Base-by-base conservation (phyloP, 2,888 invertebrate species). In the Schizaphis graminum region DNA sequence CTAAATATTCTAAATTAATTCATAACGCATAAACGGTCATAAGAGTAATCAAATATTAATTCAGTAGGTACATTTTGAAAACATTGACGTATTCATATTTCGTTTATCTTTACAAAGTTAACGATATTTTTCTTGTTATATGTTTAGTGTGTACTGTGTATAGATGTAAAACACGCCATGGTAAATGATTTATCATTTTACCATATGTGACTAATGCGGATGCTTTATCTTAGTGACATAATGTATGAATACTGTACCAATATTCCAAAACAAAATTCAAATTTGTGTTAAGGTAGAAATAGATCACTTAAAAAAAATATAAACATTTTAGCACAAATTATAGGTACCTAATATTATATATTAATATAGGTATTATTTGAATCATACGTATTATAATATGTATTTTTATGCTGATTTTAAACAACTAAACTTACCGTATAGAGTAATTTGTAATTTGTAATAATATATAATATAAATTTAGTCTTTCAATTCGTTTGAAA, bases 1-100 rank as follows among this genome's bases (percentile, higher is more conserved):
- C 77, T 88, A 92, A 92, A 88, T 92, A 92, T 89, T 89, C 77
- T 88, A 92, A 92, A 88, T 92, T 88, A 92, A 92, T 77, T 92
- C 92, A 13, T 88, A 53, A 92, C 67, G 49, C 53, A 92, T 88
- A 53, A 92, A 67, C 56, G 41, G 67, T 53, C 92, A 53, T 92
- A 92, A 92, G 44, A 92, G 67, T 77, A 41, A 88, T 92, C 77
- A 92, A 92, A 88, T 89, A 92, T 92, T 92, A 92, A 92, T 92
- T 92, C 92, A 92, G 92, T 77, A 77, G 77, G 77, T 92, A 89
- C 88, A 89, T 92, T 56, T 53, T 92, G 67, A 92, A 92, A 88
- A 92, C 53, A 89, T 87, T 77, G 67, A 92, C 53, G 77, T 61
- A 56, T 88, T 77, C 47, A 28, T 90, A 85, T 47, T 77, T 88